A percentile compares a stretch with the other conserved stretches of the same genome.
These are phyloP conservation scores for Umimayanthus kanabou DNA, from an alignment of 92 coral and sea anemone genomes.

Conservation along the genomic window DNA sequence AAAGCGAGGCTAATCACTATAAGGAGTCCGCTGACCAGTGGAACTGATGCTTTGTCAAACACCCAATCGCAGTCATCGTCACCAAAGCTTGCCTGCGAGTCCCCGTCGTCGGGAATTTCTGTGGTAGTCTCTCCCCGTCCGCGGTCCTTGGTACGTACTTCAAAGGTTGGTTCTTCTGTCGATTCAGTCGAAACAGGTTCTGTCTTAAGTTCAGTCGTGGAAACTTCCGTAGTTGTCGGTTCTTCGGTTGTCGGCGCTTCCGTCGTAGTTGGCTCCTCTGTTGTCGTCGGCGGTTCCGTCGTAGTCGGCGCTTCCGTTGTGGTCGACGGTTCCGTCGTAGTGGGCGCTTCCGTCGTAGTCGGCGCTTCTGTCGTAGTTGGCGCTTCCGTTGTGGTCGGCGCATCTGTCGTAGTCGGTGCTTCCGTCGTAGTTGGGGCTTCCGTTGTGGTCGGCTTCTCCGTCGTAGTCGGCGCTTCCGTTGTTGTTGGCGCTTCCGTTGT, in stretches of 20 bases:
- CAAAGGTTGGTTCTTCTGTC: background rate
- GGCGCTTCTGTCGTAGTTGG: constrained; percentile 36
- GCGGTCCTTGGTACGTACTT: too few relatives aligned
- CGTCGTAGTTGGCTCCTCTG: constrained; percentile 7
- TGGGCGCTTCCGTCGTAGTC: constrained; percentile 45
- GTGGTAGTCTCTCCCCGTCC: background rate
- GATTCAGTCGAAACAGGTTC: background rate
- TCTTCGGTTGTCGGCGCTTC: background rate
- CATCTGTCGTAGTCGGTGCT: constrained; percentile 40
- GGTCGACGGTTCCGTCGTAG: constrained; percentile 35
- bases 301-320: constrained; percentile 41
- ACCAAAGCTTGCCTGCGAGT: constrained; percentile 8
- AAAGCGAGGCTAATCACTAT: background rate
- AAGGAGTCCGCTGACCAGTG: constrained; percentile 4
- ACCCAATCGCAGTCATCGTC: constrained; percentile 26
- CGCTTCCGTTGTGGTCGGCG: constrained; percentile 34
- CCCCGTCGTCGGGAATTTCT: background rate
- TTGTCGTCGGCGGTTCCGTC: constrained; percentile 5
- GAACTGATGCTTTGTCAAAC: background rate
- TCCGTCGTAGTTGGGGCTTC: constrained; percentile 47
- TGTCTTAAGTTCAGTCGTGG: background rate
- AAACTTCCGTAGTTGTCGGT: background rate
- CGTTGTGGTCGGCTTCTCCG: constrained; percentile 40
- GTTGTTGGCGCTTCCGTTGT: constrained; percentile 30
- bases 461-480: constrained; percentile 41